A percentile compares a stretch with the other conserved stretches of the same genome.
phyloP scores from a whole-genome alignment of 2,113 vertebrate species.

The Pteropus alecto region DNA sequence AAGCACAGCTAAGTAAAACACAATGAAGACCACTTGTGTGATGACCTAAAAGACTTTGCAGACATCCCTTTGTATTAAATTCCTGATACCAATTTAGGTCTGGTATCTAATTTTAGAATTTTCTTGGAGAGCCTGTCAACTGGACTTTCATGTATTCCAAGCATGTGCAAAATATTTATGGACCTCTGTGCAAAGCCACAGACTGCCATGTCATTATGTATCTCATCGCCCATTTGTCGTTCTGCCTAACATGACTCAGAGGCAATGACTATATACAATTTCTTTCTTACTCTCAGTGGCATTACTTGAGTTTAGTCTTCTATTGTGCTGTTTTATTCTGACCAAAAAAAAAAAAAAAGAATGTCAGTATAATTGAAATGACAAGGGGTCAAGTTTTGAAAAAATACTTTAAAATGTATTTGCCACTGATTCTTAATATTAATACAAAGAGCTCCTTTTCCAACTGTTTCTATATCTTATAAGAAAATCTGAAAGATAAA shows the following conservation, averaged over 20 bases:
- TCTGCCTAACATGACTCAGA: not conserved
- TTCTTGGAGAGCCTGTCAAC: constrained; percentile 69
- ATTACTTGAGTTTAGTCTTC: not conserved
- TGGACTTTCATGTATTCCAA: constrained; percentile 54
- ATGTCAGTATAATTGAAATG: not conserved
- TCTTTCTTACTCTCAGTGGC: not conserved
- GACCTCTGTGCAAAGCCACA: constrained; percentile 42
- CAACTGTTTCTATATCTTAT: not conserved
- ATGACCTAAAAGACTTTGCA: constrained; percentile 40
- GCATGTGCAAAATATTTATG: constrained; percentile 62
- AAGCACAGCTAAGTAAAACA: constrained; percentile 63
- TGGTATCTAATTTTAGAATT: constrained; percentile 73
- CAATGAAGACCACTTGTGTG: constrained; percentile 57
- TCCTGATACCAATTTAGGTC: constrained; percentile 51
- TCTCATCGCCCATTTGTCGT: constrained; percentile 51
- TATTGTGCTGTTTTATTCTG: not conserved
- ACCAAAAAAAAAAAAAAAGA: not conserved
- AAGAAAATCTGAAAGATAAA: not conserved
- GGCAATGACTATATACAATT: constrained; percentile 3
- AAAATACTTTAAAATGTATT: not conserved
- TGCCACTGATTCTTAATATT: not conserved
- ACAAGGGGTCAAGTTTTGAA: not conserved
- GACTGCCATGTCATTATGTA: not conserved
- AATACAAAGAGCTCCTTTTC: not conserved
- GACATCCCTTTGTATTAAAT: constrained; percentile 52